Evolutionary conservation across 2,888 invertebrate species (phyloP), one percentile per base, ranked within the genome.

Genomic region (Ametastegia equiseti): DNA sequence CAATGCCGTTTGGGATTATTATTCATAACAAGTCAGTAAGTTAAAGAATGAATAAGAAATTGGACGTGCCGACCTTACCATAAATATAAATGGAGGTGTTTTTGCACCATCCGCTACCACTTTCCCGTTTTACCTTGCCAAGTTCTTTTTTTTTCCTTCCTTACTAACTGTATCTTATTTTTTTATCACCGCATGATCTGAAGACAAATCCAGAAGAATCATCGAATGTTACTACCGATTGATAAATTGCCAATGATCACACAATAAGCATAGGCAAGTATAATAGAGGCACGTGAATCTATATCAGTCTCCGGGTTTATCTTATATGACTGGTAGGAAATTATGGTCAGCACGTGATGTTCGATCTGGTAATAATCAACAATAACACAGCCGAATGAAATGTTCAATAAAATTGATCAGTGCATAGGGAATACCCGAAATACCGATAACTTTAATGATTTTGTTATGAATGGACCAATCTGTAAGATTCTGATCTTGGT

Each of bases 121-220:
- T 78, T 78, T 78, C 78, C 63, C 60, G 60, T 78, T 60, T 78
- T 50, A 78, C 78, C 78, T 78, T 78, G 78, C 60, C 33, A 75
- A 54, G 33, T 36, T 50, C 54, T 36, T 75, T 75, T 15, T 75
- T 27, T 13, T 19, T 15, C 45, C n/a, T n/a, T n/a, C n/a, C n/a
- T n/a, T n/a, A n/a, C n/a, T n/a, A n/a, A n/a, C n/a, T n/a, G n/a
- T n/a, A n/a, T n/a, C n/a, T n/a, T 73, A 2, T 19, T n/a, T 50
- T 7, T 19, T 15, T 45, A 30, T 45, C 19, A 9, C 2, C 1
- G 13, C 30, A 1, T 27, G 13, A 71, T 45, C 27, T 6, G 45
- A 9, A n/a, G 19, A 71, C 15, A 27, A 30, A 45, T 19, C 11
- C 23, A 1, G 39, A 11, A n/a, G 27, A 45, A 27, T 67, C 36